phyloP scores from a whole-genome alignment of 2,888 invertebrate species.

The Eurois occulta region DNA sequence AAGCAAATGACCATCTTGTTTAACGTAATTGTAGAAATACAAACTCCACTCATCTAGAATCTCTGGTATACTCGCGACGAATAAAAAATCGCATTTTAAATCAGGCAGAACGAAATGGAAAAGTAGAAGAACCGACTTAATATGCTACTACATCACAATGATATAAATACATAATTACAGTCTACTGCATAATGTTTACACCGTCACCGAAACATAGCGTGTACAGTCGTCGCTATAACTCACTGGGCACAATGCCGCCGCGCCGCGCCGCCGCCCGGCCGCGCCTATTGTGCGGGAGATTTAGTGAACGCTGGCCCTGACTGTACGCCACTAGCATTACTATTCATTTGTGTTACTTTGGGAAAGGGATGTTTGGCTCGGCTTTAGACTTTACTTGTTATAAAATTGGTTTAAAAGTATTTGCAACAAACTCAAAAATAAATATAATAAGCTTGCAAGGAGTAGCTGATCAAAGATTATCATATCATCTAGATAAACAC shows the following conservation, averaged over 20 bases:
- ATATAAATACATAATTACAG: slow-evolving; percentile 49
- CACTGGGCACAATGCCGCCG: slow-evolving; percentile 55
- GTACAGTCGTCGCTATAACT: slow-evolving; percentile 68
- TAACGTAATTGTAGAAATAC: neutral
- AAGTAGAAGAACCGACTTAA: neutral
- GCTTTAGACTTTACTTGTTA: neutral
- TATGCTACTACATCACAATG: neutral
- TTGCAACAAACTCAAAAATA: neutral
- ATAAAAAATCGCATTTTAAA: neutral
- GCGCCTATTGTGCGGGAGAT: slow-evolving; percentile 66
- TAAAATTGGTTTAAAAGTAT: neutral
- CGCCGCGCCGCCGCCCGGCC: slow-evolving; percentile 49
- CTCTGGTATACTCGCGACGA: neutral
- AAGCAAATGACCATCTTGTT: neutral
- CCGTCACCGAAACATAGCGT: slow-evolving; percentile 52
- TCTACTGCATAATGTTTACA: slow-evolving; percentile 56
- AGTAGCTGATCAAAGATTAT: neutral
- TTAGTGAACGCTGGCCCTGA: slow-evolving; percentile 68
- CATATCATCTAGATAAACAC: neutral
- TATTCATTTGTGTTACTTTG: slow-evolving; percentile 65
- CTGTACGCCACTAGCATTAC: slow-evolving; percentile 67
- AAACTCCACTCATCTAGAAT: neutral
- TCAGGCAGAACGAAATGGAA: neutral
- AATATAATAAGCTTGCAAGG: neutral
- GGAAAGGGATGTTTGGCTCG: slow-evolving; percentile 51